A percentile compares a stretch with the other conserved stretches of the same genome.
Evolutionary conservation across 2,888 invertebrate genomes (phyloP).

Genomic region (Lasioglossum zephyrum): DNA sequence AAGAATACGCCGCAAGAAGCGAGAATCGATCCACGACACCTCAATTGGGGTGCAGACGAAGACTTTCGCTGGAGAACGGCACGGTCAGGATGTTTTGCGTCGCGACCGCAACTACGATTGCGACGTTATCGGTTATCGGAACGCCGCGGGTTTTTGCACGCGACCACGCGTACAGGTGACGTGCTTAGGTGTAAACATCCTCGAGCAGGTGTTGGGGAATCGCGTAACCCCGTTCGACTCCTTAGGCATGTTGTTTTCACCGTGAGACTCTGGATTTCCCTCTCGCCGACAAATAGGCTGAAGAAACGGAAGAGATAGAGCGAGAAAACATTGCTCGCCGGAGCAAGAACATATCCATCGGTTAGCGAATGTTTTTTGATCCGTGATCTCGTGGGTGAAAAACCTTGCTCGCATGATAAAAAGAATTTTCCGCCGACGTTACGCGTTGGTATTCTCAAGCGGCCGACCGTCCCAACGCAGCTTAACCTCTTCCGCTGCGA

Average conservation of each 20-base stretch:
- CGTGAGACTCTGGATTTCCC: slow-evolving; percentile 72
- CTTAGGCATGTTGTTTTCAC: slow-evolving; percentile 64
- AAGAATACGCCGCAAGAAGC: too few species aligned
- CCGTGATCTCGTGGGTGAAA: background rate
- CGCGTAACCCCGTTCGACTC: slow-evolving; percentile 45
- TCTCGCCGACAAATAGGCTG: slow-evolving; percentile 70
- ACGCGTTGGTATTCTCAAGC: background rate
- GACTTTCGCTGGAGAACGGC: background rate
- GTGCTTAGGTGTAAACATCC: slow-evolving; percentile 49
- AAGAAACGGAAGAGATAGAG: slow-evolving; percentile 63
- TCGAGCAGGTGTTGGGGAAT: slow-evolving; percentile 51
- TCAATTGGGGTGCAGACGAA: background rate
- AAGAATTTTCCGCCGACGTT: background rate
- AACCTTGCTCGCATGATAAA: background rate
- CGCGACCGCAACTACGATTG: background rate
- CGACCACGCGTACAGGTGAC: slow-evolving; percentile 25
- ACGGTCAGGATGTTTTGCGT: background rate
- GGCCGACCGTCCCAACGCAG: background rate
- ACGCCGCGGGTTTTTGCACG: slow-evolving; percentile 4
- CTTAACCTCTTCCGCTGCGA: background rate
- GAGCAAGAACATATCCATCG: background rate
- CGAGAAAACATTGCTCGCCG: background rate
- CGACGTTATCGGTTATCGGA: slow-evolving; percentile 23
- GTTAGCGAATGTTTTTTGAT: background rate
- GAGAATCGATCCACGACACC: too few species aligned